These are phyloP conservation scores for Todiramphus saurophagus DNA, from an alignment of 2,113 vertebrate species.

Conservation along the genomic window DNA sequence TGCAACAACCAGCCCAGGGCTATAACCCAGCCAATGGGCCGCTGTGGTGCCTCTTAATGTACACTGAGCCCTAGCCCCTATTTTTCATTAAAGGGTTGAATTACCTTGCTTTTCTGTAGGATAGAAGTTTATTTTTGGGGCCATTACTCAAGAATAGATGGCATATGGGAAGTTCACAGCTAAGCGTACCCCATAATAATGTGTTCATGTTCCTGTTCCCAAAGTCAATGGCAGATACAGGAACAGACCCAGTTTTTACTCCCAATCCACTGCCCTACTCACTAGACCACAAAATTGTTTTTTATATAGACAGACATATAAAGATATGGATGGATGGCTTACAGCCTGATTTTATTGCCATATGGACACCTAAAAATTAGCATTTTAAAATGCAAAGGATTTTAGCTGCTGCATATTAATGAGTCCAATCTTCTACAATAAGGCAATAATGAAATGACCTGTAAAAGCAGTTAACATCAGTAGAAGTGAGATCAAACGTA, in stretches of 20 bases:
- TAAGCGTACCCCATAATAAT: conserved; percentile 6
- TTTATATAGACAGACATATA: conserved; percentile 20
- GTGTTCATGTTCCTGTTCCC: neutral
- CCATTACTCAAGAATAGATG: neutral
- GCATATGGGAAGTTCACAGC: neutral
- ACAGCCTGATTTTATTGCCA: conserved; percentile 52
- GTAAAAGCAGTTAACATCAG: conserved; percentile 46
- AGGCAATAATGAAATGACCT: conserved; percentile 50
- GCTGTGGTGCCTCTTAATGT: neutral
- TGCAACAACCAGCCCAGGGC: neutral
- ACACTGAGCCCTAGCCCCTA: neutral
- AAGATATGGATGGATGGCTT: conserved; percentile 58
- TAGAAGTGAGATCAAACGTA: conserved; percentile 30
- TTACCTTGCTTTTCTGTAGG: neutral
- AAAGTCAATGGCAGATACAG: conserved; percentile 33
- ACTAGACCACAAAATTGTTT: conserved; percentile 62
- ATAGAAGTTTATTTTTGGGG: neutral
- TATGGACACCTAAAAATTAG: conserved; percentile 51
- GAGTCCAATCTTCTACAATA: conserved; percentile 11
- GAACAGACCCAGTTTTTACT: conserved; percentile 9
- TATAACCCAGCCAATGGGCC: neutral
- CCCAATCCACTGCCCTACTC: conserved; percentile 40
- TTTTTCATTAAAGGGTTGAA: neutral
- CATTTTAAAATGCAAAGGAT: conserved; percentile 47
- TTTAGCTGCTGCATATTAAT: conserved; percentile 57